These are phyloP conservation scores for Macrosteles quadrilineatus DNA, from an alignment of 1,140 invertebrate species.

Conservation along the genomic window DNA sequence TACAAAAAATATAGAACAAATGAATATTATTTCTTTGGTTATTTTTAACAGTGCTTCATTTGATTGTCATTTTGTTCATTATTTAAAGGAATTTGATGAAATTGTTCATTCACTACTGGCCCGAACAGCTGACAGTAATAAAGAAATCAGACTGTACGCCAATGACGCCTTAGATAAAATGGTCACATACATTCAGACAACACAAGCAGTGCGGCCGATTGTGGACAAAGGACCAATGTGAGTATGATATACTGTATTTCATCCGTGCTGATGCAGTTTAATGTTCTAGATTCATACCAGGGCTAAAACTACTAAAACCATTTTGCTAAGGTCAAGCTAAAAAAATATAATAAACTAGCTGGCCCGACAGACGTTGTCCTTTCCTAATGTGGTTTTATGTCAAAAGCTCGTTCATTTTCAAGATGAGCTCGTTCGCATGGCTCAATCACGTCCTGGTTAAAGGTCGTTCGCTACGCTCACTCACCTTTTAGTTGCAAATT, in stretches of 20 bases:
- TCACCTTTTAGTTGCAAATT: too few relatives aligned
- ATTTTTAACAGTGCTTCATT: too few relatives aligned
- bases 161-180: conserved; percentile 60
- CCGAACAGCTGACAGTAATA: conserved; percentile 64
- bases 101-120: conserved; percentile 58
- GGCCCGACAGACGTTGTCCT: too few relatives aligned
- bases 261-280: background rate
- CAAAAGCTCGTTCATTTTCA: too few relatives aligned
- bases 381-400: too few relatives aligned
- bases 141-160: conserved; percentile 65
- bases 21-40: background rate
- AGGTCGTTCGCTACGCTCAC: too few relatives aligned
- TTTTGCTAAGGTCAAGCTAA: background rate
- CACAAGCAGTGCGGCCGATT: conserved; percentile 46
- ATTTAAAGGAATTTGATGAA: conserved; percentile 61
- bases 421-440: too few relatives aligned
- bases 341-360: too few relatives aligned
- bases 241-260: conserved; percentile 1
- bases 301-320: background rate
- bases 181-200: conserved; percentile 56
- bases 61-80: too few relatives aligned
- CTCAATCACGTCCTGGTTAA: too few relatives aligned
- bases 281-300: background rate
- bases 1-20: background rate
- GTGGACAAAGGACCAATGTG: conserved; percentile 46